Evolutionary conservation across 2,888 invertebrate species (phyloP).

Genomic region (Pilophorus perplexus): DNA sequence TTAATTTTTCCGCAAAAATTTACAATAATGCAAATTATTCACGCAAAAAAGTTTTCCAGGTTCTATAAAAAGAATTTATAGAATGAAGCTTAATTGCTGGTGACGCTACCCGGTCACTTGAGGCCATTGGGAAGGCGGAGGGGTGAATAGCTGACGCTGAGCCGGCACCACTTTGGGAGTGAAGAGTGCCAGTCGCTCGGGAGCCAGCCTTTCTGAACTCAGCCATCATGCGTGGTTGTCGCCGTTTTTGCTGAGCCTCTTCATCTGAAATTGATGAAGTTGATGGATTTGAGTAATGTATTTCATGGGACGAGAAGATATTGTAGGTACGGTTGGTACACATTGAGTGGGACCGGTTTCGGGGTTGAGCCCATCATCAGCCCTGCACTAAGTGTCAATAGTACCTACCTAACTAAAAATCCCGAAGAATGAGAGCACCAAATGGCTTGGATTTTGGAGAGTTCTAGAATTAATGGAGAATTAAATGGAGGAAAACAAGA

Average conservation of each 20-base stretch:
- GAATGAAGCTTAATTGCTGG: constrained; percentile 10
- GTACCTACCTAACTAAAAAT: too few species aligned
- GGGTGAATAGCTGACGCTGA: constrained; percentile 18
- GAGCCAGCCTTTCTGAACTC: constrained; percentile 25
- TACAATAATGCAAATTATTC: not conserved
- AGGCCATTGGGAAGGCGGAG: constrained; percentile 27
- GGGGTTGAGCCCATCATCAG: too few species aligned
- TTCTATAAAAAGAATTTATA: too few species aligned
- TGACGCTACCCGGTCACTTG: constrained; percentile 26
- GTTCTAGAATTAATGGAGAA: too few species aligned
- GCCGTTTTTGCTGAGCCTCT: constrained; percentile 53
- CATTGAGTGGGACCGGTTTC: too few species aligned
- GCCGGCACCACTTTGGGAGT: constrained; percentile 37
- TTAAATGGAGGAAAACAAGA: too few species aligned
- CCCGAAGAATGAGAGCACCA: too few species aligned
- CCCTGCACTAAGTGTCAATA: too few species aligned
- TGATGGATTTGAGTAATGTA: too few species aligned
- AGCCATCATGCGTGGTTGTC: constrained; percentile 46
- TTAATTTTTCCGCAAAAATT: not conserved
- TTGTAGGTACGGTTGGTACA: too few species aligned
- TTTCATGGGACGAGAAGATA: too few species aligned
- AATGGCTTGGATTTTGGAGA: too few species aligned
- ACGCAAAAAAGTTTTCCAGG: not conserved
- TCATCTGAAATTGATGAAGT: constrained; percentile 55
- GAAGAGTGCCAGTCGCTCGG: constrained; percentile 32